These are phyloP conservation scores for Brienomyrus longianalis DNA, from an alignment of 2,113 vertebrate species.

Conservation along the genomic window DNA sequence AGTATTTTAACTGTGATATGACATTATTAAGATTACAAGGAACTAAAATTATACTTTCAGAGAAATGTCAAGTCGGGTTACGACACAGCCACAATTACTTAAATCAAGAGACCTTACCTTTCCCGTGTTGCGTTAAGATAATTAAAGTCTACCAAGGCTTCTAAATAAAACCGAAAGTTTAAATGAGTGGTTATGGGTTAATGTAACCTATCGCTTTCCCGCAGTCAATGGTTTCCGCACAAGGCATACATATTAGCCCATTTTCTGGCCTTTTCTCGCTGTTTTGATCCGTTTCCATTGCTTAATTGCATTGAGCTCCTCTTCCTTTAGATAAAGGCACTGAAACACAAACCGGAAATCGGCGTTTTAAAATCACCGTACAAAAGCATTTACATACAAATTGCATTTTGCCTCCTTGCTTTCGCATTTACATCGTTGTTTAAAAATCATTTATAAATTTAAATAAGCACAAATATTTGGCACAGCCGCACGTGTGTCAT, in stretches of 20 bases:
- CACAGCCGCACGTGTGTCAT: not conserved
- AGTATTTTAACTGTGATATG: not conserved
- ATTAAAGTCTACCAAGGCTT: conserved; percentile 51
- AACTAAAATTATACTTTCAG: conserved; percentile 5
- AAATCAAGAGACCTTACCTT: conserved; percentile 51
- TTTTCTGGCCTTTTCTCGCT: not conserved
- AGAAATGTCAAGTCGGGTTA: conserved; percentile 54
- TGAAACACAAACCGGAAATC: conserved; percentile 18
- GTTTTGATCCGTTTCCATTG: conserved; percentile 25
- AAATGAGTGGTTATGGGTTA: conserved; percentile 59
- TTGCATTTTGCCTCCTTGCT: conserved; percentile 19
- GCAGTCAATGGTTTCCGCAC: conserved; percentile 45
- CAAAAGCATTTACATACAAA: conserved; percentile 33
- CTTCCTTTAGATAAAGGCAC: not conserved
- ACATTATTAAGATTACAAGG: not conserved
- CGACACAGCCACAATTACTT: conserved; percentile 51
- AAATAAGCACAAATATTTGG: conserved; percentile 29
- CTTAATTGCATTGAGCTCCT: conserved; percentile 10
- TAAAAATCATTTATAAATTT: conserved; percentile 21
- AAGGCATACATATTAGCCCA: conserved; percentile 38
- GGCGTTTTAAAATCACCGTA: conserved; percentile 26
- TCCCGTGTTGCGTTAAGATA: conserved; percentile 45
- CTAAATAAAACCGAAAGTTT: conserved; percentile 55
- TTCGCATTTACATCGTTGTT: conserved; percentile 22
- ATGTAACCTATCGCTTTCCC: conserved; percentile 55